Percentiles rank a stretch among this genome's conserved stretches.
Conservation (phyloP, 1,140 invertebrate genomes). For the Drosophila orena region DNA sequence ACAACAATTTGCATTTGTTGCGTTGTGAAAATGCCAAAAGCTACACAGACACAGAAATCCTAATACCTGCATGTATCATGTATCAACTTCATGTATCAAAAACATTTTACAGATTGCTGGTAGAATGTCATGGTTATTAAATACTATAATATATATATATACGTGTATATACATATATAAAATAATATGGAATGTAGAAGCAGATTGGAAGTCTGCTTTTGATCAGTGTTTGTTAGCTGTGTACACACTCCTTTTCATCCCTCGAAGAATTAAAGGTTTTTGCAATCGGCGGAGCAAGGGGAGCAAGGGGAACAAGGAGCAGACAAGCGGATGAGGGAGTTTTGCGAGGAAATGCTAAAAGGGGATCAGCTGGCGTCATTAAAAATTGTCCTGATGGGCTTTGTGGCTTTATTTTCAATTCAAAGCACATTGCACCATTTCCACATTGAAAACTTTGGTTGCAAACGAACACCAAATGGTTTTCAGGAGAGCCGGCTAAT, state of each 20-base stretch:
- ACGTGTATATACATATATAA: too few species aligned
- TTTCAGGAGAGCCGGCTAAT: conserved; percentile 2
- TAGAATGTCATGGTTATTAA: too few species aligned
- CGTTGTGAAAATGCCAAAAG: conserved; percentile 46
- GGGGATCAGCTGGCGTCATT: conserved; percentile 48
- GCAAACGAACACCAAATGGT: background rate
- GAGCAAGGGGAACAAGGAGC: background rate
- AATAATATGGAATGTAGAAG: too few species aligned
- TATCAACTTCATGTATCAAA: too few species aligned
- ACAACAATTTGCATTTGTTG: conserved; percentile 81
- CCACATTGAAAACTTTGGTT: too few species aligned
- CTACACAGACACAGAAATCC: background rate
- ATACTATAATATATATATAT: too few species aligned
- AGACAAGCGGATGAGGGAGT: background rate
- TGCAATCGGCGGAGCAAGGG: too few species aligned
- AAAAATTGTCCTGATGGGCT: conserved; percentile 76
- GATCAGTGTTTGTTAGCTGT: background rate
- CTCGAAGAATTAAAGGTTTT: background rate
- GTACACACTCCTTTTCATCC: background rate
- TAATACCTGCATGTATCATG: too few species aligned
- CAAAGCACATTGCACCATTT: conserved; percentile 17
- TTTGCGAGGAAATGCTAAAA: conserved; percentile 1
- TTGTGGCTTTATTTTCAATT: conserved; percentile 70
- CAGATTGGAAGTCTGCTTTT: too few species aligned
- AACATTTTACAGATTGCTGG: too few species aligned